These are phyloP conservation scores for Esox lucius DNA, from an alignment of 2,797 vertebrate genomes.

Conservation along the genomic window DNA sequence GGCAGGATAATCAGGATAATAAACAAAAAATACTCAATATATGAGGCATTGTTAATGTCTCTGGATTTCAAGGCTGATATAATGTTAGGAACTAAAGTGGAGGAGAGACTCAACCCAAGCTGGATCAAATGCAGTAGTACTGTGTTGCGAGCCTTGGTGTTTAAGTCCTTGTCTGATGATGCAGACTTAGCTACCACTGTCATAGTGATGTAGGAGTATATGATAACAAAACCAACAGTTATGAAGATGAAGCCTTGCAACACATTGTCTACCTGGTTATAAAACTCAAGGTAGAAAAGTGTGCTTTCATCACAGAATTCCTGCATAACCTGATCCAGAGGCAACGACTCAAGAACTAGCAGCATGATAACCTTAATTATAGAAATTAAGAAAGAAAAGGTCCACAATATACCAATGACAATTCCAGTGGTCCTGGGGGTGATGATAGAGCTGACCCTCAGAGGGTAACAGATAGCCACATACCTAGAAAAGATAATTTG, in stretches of 20 bases:
- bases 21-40: slow-evolving; percentile 2
- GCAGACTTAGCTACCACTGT: slow-evolving; percentile 23
- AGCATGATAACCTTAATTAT: slow-evolving; percentile 23
- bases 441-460: slow-evolving; percentile 55
- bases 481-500: slow-evolving; percentile 41
- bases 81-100: slow-evolving; percentile 35
- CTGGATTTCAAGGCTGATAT: slow-evolving; percentile 2
- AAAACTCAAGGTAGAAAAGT: neutral
- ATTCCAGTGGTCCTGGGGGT: slow-evolving; percentile 50
- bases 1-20: slow-evolving; percentile 27
- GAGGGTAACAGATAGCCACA: slow-evolving; percentile 65
- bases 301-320: slow-evolving; percentile 20
- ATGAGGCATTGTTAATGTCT: neutral
- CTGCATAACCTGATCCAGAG: slow-evolving; percentile 25
- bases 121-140: slow-evolving; percentile 26
- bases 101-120: slow-evolving; percentile 35
- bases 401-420: slow-evolving; percentile 51
- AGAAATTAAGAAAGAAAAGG: slow-evolving; percentile 32
- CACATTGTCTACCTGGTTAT: slow-evolving; percentile 1
- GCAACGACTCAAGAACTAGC: neutral
- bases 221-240: slow-evolving; percentile 21
- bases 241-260: slow-evolving; percentile 35
- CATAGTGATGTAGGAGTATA: slow-evolving; percentile 43
- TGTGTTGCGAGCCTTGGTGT: slow-evolving; percentile 28
- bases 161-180: slow-evolving; percentile 30